These are phyloP conservation scores for Notothenia coriiceps DNA, from an alignment of 2,113 vertebrate genomes.

Conservation along the genomic window DNA sequence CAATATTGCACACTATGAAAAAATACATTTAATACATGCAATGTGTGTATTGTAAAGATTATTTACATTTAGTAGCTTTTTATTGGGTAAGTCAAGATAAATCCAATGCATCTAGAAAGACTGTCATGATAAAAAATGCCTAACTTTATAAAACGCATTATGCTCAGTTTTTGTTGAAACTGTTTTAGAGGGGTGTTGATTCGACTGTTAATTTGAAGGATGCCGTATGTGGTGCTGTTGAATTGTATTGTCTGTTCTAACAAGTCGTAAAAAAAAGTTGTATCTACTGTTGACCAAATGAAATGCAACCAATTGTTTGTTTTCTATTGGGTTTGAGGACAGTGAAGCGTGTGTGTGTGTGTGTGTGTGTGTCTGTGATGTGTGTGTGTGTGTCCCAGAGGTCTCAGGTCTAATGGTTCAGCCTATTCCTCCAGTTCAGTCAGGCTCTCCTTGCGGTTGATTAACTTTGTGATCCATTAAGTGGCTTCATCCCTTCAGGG, in stretches of 20 bases:
- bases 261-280: background rate
- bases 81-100: background rate
- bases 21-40: no score
- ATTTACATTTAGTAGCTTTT: slow-evolving; percentile 1
- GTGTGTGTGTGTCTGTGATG: background rate
- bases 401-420: slow-evolving; percentile 55
- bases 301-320: background rate
- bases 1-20: slow-evolving; percentile 14
- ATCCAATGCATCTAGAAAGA: background rate
- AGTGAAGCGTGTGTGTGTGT: background rate
- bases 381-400: slow-evolving; percentile 12
- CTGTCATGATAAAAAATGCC: no score
- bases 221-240: background rate
- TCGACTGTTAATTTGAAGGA: background rate
- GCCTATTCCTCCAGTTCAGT: slow-evolving; percentile 58
- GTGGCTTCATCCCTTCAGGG: slow-evolving; percentile 70
- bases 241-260: background rate
- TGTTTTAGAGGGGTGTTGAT: background rate
- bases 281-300: background rate
- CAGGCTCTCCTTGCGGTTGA: slow-evolving; percentile 70
- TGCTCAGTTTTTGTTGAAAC: background rate
- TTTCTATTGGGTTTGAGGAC: slow-evolving; percentile 5
- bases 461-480: slow-evolving; percentile 83
- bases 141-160: background rate
- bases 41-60: background rate